Percentiles rank a stretch among this genome's conserved stretches.
phyloP scores from a whole-genome alignment of 2,797 vertebrate genomes.

The Chelmon rostratus region DNA sequence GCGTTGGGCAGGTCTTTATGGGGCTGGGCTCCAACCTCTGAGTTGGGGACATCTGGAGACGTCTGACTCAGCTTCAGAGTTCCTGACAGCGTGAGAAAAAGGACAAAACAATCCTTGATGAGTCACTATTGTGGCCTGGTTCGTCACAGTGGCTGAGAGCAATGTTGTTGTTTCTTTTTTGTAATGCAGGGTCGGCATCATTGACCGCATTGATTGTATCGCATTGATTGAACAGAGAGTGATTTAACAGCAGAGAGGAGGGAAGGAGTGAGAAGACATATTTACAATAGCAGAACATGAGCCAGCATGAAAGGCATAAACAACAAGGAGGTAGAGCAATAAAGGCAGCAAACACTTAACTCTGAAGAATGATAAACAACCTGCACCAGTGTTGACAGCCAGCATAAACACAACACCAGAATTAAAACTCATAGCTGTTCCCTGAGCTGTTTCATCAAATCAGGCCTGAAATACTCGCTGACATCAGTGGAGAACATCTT shows the following conservation, averaged over 20 bases:
- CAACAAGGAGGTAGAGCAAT: conserved; percentile 20
- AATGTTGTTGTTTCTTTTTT: conserved; percentile 13
- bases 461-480: conserved; percentile 7
- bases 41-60: conserved; percentile 90
- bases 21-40: conserved; percentile 83
- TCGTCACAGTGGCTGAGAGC: conserved; percentile 11
- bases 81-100: conserved; percentile 56
- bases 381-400: conserved; percentile 18
- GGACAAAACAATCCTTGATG: conserved; percentile 8
- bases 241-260: conserved; percentile 50
- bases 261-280: conserved; percentile 34
- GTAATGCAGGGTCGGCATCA: conserved; percentile 15
- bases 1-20: conserved; percentile 90
- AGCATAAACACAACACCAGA: conserved; percentile 14
- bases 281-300: conserved; percentile 51
- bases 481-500: background rate
- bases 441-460: conserved; percentile 3
- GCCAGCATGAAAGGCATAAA: conserved; percentile 23
- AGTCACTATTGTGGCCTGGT: conserved; percentile 3
- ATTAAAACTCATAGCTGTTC: background rate
- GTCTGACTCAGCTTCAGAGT: conserved; percentile 92
- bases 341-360: conserved; percentile 41
- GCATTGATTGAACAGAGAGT: conserved; percentile 55
- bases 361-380: conserved; percentile 43
- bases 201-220: conserved; percentile 57